Base-by-base conservation (phyloP, 2,113 vertebrate species). In the Xenopus tropicalis region DNA sequence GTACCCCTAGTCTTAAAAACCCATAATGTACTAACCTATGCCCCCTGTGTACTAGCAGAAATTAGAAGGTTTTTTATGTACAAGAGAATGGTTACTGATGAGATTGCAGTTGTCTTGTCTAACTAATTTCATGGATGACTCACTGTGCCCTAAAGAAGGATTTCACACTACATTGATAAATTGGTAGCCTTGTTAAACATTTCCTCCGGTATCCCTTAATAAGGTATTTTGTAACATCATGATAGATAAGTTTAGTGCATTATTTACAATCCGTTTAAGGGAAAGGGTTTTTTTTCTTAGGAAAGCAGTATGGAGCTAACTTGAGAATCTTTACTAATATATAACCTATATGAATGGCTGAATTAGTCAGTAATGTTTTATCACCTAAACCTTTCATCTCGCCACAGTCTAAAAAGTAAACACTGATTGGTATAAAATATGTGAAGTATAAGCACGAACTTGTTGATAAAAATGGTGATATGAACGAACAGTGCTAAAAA, bases 141-240 rank as follows among this genome's bases (percentile, higher is more conserved):
- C 20, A 59, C 57, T 1, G 7, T 37, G 21, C 21, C 48, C 10
- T n/a, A 77, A 16, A 23, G 6, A 22, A 57, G 17, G 58, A 25
- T 5, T 1, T 44, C 69, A 77, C 16, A 48, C 21, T 72, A 70
- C 43, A 66, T 24, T 42, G 16, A 56, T 58, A 71, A n/a, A 69
- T 54, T 54, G 19, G 52, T 42, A 19, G 29, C 64, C 14, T 24
- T 19, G 14, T 71, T 71, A 72, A 78, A 80, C 37, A 76, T 64
- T 42, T 48, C 68, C 61, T 73, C 13, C 70, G 19, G 14, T 21
- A 20, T 77, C 57, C 21, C 3, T 70, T 58, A 68, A 73, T 46
- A 0, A 57, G n/a, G 22, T 11, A 29, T 14, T 6, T 13, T 17
- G 21, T 24, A 22, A 24, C 11, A 59, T 14, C 12, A 59, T 23